Base-by-base conservation (phyloP, 2,113 vertebrate genomes). In the Lethenteron camtschaticum region DNA sequence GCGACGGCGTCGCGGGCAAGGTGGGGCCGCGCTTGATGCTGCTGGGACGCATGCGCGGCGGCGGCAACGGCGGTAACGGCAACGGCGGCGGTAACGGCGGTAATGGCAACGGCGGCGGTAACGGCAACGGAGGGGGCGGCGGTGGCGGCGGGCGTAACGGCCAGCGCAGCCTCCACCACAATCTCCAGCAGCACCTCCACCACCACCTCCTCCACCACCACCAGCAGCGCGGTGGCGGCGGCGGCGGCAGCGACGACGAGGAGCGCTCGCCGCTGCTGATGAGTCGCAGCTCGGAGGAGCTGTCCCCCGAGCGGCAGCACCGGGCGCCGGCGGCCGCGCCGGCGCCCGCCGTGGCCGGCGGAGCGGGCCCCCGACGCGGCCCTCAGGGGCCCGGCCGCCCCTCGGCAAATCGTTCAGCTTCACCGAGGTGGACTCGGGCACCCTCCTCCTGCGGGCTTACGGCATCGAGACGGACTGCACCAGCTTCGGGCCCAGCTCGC, bases 251-350 rank as follows among this genome's bases (percentile, higher is more conserved):
- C 24, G 63, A 66, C n/a, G 63, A 66, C 24, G 63, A 66, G 24
- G 63, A 66, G 63, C n/a, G 24, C n/a, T 66, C 63, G 24, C 63
- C 63, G 3, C 63, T 66, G 24, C 63, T 66, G n/a, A 66, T 66
- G n/a, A 66, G 63, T 11, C 63, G 63, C 24, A 66, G 63, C 63
- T 66, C 63, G n/a, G 63, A 66, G 63, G 63, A 66, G 63, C 63
- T 66, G n/a, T 66, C 63, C 16, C 63, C 63, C 24, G 63, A 66
- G 63, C 63, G 63, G n/a, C n/a, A 24, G n/a, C n/a, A 66, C 24
- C 41, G 6, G 4, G 41, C 41, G 41, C 16, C 16, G 16, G 1
- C 41, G 6, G 1, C 41, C 41, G 6, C 41, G 5, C 41, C 41
- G 41, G 41, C 6, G 41, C n/a, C 16, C 24, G 10, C 2, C 2